These are phyloP conservation scores for Clarias batrachus DNA, from an alignment of 2,113 vertebrate genomes.

Conservation along the genomic window DNA sequence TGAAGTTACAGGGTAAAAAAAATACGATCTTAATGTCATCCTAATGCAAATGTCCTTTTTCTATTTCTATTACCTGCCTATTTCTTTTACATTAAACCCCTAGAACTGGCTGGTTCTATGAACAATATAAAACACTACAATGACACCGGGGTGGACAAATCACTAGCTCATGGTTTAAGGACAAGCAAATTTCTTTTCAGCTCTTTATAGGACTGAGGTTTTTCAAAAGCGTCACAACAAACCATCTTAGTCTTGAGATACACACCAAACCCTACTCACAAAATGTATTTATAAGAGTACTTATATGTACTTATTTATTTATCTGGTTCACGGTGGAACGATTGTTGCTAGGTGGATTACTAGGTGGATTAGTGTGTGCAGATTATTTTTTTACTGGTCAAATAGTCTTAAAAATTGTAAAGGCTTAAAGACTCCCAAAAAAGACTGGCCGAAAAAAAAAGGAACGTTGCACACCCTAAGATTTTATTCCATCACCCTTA, in stretches of 20 bases:
- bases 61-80: neutral
- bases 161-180: neutral
- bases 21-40: neutral
- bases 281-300: too few species aligned
- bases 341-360: neutral
- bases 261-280: neutral
- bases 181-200: neutral
- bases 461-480: too few species aligned
- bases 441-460: too few species aligned
- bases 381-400: neutral
- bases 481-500: too few species aligned
- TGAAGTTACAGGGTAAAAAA: neutral
- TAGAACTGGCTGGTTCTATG: neutral
- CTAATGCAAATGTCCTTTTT: neutral
- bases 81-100: neutral
- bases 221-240: neutral
- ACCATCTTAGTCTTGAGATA: neutral
- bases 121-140: neutral
- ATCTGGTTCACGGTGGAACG: too few species aligned
- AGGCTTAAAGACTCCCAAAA: too few species aligned
- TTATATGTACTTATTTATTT: too few species aligned
- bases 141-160: neutral
- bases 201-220: neutral
- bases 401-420: too few species aligned
- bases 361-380: neutral